Conservation (phyloP, 2,113 vertebrate species). For the Lasiurus borealis region DNA sequence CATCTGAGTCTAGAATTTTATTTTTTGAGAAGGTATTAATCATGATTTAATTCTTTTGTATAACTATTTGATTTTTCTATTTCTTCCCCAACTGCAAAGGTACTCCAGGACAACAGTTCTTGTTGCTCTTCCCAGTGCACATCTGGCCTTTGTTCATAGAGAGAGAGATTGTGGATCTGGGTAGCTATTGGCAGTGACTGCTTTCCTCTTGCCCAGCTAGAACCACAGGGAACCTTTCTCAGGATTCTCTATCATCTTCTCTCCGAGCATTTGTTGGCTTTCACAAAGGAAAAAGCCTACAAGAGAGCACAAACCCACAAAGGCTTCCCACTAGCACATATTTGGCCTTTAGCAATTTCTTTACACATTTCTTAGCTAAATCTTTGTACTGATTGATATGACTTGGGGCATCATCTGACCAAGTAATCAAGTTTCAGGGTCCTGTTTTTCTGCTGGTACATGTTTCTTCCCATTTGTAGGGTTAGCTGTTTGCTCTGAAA, state of each 20-base stretch:
- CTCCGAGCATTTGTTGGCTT: neutral
- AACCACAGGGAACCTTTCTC: neutral
- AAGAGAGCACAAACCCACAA: neutral
- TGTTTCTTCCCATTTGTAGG: neutral
- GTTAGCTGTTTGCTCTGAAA: constrained; percentile 6
- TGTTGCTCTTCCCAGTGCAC: too few relatives aligned
- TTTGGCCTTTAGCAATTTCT: neutral
- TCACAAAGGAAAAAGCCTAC: neutral
- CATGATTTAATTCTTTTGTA: neutral
- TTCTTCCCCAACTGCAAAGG: neutral
- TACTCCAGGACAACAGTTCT: neutral
- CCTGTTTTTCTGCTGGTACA: neutral
- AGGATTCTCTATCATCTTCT: neutral
- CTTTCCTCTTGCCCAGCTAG: neutral
- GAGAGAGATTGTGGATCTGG: neutral
- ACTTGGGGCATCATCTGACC: neutral
- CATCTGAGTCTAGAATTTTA: neutral
- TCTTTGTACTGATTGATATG: neutral
- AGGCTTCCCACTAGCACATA: neutral
- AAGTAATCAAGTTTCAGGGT: neutral
- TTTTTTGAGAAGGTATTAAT: neutral
- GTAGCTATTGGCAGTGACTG: neutral
- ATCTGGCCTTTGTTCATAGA: neutral
- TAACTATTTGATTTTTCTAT: neutral
- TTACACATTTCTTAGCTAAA: neutral